A percentile compares a stretch with the other conserved stretches of the same genome.
Conservation (phyloP, 23 tunicate genomes). For the Trididemnum nubilum region DNA sequence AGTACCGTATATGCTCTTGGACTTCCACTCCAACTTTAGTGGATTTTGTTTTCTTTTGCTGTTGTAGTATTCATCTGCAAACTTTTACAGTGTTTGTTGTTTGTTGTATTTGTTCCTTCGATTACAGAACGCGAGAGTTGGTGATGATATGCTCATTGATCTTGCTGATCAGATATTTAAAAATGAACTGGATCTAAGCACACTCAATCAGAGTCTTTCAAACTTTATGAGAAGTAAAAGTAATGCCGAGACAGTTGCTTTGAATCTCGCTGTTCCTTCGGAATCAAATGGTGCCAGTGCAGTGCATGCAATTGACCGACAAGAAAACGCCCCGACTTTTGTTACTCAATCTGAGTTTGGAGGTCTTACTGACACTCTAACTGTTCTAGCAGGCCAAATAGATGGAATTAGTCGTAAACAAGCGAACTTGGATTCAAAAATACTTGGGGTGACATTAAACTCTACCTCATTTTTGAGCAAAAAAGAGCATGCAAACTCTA, state of each 20-base stretch:
- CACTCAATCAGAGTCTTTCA: conserved; percentile 30
- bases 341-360: conserved; percentile 41
- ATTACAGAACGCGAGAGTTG: conserved; percentile 7
- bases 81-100: too few relatives aligned
- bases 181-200: conserved; percentile 15
- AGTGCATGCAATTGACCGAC: background rate
- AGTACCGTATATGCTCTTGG: too few relatives aligned
- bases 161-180: conserved; percentile 36
- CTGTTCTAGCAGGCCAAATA: conserved; percentile 7
- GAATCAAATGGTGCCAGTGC: background rate
- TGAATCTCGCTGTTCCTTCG: background rate
- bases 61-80: too few relatives aligned
- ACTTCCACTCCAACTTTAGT: too few relatives aligned
- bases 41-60: too few relatives aligned
- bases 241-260: background rate
- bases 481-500: background rate
- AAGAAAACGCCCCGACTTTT: background rate
- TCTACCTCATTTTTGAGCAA: background rate
- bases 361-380: conserved; percentile 30
- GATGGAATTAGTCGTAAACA: background rate
- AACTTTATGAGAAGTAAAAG: background rate
- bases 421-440: background rate
- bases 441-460: background rate
- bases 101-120: too few relatives aligned
- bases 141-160: conserved; percentile 45